phyloP scores from a whole-genome alignment of 1,140 invertebrate species.

The Radopholus similis region DNA sequence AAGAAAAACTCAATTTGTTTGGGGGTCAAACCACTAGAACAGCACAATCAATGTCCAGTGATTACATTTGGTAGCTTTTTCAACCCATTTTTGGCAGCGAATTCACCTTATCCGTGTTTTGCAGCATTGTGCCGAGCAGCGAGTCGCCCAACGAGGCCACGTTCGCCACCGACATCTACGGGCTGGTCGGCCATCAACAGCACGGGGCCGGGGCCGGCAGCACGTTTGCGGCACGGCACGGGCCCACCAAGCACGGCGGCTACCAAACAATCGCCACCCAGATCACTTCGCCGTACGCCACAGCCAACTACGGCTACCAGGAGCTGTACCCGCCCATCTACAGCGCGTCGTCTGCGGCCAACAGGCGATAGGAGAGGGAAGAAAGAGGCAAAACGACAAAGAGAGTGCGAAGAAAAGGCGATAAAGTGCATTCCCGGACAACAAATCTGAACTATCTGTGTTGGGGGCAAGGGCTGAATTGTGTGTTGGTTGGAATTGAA shows the following conservation, averaged over 20 bases:
- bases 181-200: conserved; percentile 14
- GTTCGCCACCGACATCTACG: conserved; percentile 38
- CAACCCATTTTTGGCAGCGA: too few species aligned
- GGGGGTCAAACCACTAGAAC: too few species aligned
- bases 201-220: too few species aligned
- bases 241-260: not conserved
- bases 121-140: conserved; percentile 28
- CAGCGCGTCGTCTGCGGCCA: not conserved
- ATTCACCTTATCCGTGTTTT: too few species aligned
- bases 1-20: not conserved
- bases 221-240: conserved; percentile 6
- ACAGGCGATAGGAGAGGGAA: not conserved
- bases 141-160: conserved; percentile 32
- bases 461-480: too few species aligned
- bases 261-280: conserved; percentile 4
- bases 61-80: too few species aligned
- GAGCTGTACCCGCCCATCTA: conserved; percentile 42
- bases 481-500: too few species aligned
- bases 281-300: conserved; percentile 29
- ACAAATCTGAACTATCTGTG: too few species aligned
- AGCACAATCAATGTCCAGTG: too few species aligned
- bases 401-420: too few species aligned
- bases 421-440: too few species aligned
- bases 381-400: too few species aligned
- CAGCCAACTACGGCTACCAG: conserved; percentile 40